Percentiles rank a stretch among this genome's conserved stretches.
Conservation (phyloP, 2,797 vertebrate species). For the Triplophysa bombifrons region DNA sequence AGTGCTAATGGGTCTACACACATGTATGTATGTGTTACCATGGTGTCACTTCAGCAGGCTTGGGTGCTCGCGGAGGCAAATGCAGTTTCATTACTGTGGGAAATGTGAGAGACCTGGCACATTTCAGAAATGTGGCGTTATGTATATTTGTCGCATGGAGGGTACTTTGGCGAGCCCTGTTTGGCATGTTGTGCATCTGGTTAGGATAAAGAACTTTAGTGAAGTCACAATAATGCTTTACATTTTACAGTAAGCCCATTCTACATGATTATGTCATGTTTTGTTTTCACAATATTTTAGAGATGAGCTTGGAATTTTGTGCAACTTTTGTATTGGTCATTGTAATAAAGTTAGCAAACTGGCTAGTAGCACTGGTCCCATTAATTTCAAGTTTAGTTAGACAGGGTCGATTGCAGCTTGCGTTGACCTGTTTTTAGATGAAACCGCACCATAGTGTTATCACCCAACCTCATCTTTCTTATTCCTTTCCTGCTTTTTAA, state of each 20-base stretch:
- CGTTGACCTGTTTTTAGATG: slow-evolving; percentile 62
- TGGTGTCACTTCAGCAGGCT: slow-evolving; percentile 41
- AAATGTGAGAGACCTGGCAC: slow-evolving; percentile 53
- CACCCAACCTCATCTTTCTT: slow-evolving; percentile 63
- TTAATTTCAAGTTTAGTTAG: slow-evolving; percentile 64
- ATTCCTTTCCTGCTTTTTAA: slow-evolving; percentile 66
- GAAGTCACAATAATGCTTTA: no score
- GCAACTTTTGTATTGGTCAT: slow-evolving; percentile 68
- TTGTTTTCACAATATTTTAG: not conserved
- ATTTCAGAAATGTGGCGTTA: slow-evolving; percentile 48
- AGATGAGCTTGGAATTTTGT: slow-evolving; percentile 13
- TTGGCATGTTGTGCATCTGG: not conserved
- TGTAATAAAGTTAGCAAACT: slow-evolving; percentile 75
- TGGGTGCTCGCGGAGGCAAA: slow-evolving; percentile 41
- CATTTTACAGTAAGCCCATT: slow-evolving; percentile 3
- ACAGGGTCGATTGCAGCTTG: slow-evolving; percentile 51
- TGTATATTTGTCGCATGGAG: slow-evolving; percentile 42
- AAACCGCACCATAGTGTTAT: slow-evolving; percentile 66
- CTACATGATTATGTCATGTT: not conserved
- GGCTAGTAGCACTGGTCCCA: slow-evolving; percentile 61
- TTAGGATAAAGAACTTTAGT: not conserved
- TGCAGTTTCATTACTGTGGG: slow-evolving; percentile 44
- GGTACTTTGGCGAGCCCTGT: not conserved
- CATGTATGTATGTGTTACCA: slow-evolving; percentile 48
- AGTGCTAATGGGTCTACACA: slow-evolving; percentile 74